Evolutionary conservation across 2,888 invertebrate species (phyloP).

Genomic region (Quadroppia sp.): DNA sequence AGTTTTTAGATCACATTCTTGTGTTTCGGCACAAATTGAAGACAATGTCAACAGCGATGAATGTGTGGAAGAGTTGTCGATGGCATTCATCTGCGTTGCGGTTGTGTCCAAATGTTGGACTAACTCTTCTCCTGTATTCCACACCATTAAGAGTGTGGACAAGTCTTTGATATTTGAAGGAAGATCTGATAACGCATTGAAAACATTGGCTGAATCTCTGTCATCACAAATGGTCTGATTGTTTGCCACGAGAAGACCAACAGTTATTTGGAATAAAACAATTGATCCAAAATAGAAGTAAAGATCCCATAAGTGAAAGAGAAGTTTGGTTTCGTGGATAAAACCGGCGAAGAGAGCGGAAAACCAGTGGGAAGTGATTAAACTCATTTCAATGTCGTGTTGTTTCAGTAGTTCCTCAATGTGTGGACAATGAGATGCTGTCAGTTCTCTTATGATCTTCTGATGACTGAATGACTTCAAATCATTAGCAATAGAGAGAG

Average conservation of each 20-base stretch:
- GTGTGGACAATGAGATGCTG: constrained; percentile 75
- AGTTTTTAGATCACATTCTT: constrained; percentile 65
- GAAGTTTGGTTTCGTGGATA: constrained; percentile 90
- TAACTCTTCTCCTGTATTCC: constrained; percentile 38
- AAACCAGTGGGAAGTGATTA: constrained; percentile 97
- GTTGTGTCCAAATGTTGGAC: constrained; percentile 35
- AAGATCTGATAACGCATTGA: constrained; percentile 92
- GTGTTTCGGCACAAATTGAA: background rate
- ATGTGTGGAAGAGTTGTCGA: background rate
- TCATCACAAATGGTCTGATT: constrained; percentile 3
- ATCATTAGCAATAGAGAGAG: constrained; percentile 98
- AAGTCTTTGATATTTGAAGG: constrained; percentile 56
- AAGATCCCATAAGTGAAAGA: constrained; percentile 91
- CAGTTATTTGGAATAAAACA: constrained; percentile 84
- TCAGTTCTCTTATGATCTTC: constrained; percentile 84
- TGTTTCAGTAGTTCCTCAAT: constrained; percentile 84
- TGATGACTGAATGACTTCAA: constrained; percentile 91
- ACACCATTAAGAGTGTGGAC: constrained; percentile 17
- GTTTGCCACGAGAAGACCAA: constrained; percentile 74
- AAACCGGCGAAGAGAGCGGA: constrained; percentile 85
- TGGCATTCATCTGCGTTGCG: background rate
- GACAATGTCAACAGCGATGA: background rate
- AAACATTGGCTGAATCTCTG: constrained; percentile 89
- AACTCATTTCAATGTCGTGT: constrained; percentile 63
- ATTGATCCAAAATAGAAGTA: constrained; percentile 94